Evolutionary conservation across 2,888 invertebrate species (phyloP), one percentile per base, ranked within the genome.

Genomic region (Mythimna ferrago): DNA sequence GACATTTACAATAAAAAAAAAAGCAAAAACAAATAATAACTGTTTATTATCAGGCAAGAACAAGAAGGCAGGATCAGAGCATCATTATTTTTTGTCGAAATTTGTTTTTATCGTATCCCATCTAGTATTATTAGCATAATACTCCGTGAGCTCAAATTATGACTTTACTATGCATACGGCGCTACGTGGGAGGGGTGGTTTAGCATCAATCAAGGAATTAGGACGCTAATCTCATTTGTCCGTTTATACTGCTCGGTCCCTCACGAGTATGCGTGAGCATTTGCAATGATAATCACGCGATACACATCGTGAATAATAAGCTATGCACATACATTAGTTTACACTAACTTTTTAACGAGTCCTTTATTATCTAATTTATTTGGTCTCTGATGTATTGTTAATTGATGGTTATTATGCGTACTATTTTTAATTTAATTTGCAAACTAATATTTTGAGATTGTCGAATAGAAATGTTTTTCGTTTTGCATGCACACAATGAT

Each of bases 181-280:
- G 68, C 68, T 78, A 70, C 83, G 80, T 84, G 81, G 86, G 85
- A 86, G 87, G 91, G 90, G 89, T 86, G 90, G 88, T 89, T 87
- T 89, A 88, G 87, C 93, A 94, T 94, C 94, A 92, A 94, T 94
- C 94, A 94, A 90, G 92, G 93, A 91, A 93, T 94, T 93, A 92
- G 91, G 89, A 86, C 85, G 87, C 87, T 94, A 93, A 94, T 94
- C 93, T 92, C 90, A 90, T 93, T 93, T 93, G 91, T 91, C 90
- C 88, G 88, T 89, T 90, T 91, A 85, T 83, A 85, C 83, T 88
- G 83, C 80, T 85, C 75, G 76, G 62, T 83, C 89, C 89, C 86
- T 81, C 74, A 86, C 86, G 86, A 84, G 80, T 83, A 86, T 85
- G 83, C 88, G 87, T 85, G 76, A 85, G 73, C 85, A 85, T 85